Base-by-base conservation (phyloP, 1,140 invertebrate genomes). In the Brachionus sp. region DNA sequence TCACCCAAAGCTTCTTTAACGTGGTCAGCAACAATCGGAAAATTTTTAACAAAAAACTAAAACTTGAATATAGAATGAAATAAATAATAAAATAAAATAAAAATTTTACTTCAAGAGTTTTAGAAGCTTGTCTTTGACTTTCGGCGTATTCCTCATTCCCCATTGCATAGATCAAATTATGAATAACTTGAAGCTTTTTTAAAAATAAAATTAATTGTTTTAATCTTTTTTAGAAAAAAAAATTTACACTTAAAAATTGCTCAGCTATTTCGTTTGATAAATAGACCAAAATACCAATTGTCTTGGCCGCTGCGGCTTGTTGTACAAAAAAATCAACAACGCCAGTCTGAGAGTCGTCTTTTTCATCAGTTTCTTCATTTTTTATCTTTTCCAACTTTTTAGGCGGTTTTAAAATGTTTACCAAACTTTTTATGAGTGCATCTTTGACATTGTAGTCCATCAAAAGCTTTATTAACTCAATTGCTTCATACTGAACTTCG, bases 401-500 rank as follows among this genome's bases (percentile, higher is more conserved):
- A n/a, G 86, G 78, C n/a, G 88, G 88, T 82, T 85, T 85, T 6
- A 89, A 84, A n/a, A 88, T 84, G 77, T 84, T 64, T 1, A 89
- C 88, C 29, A 89, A 82, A 64, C 87, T 87, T 84, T 86, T 85
- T 37, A 89, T 83, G 7, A 89, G 62, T 1, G 75, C 42, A 70
- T 86, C 85, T 57, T 84, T 77, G 12, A 89, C 87, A 39, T 88
- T 86, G 86, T 88, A 89, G 37, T 86, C 84, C 88, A 89, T 89
- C 78, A 89, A 83, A 25, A 88, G 86, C 78, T 88, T 87, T 23
- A 89, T 86, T 13, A 89, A 82, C 73, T 88, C 88, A 85, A 89
- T 88, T 6, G 86, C 88, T 89, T 89, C 88, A 87, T 87, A 89
- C 84, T 89, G 88, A 3, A 89, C 87, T 78, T 89, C 88, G 5